Evolutionary conservation across 2,797 vertebrate genomes (phyloP).

Genomic region (Syndactyla subalaris): DNA sequence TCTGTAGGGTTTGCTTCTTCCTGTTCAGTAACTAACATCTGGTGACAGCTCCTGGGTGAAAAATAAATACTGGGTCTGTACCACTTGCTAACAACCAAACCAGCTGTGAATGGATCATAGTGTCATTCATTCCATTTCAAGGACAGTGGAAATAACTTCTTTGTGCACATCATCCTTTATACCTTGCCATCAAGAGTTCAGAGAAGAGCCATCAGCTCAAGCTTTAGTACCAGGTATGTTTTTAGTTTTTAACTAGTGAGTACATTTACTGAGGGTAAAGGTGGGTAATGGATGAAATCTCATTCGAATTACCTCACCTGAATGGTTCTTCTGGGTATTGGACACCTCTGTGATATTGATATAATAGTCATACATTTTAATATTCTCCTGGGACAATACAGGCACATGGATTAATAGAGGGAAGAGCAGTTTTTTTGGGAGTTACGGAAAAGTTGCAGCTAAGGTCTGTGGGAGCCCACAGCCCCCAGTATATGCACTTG

Average conservation of each 20-base stretch:
- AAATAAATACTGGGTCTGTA: not conserved
- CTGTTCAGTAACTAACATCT: not conserved
- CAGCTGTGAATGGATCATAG: rapidly evolving
- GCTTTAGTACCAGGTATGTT: not conserved
- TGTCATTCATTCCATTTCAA: not conserved
- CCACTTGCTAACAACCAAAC: not conserved
- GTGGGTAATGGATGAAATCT: not conserved
- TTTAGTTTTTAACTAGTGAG: not conserved
- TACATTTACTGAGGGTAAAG: not conserved
- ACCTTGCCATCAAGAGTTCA: not conserved
- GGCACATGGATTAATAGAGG: not conserved
- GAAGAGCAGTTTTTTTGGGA: not conserved
- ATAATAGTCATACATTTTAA: not conserved
- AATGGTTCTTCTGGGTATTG: rapidly evolving
- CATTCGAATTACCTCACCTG: not conserved
- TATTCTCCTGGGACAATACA: not conserved
- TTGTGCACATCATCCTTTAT: not conserved
- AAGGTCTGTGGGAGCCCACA: not conserved
- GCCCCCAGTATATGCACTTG: rapidly evolving
- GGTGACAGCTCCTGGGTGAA: not conserved
- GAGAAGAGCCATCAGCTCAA: not conserved
- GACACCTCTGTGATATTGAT: not conserved
- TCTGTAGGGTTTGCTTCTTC: not conserved
- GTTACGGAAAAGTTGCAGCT: not conserved
- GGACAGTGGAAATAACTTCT: not conserved